Base-by-base conservation (phyloP, 2,888 invertebrate genomes). In the Thereva unica region DNA sequence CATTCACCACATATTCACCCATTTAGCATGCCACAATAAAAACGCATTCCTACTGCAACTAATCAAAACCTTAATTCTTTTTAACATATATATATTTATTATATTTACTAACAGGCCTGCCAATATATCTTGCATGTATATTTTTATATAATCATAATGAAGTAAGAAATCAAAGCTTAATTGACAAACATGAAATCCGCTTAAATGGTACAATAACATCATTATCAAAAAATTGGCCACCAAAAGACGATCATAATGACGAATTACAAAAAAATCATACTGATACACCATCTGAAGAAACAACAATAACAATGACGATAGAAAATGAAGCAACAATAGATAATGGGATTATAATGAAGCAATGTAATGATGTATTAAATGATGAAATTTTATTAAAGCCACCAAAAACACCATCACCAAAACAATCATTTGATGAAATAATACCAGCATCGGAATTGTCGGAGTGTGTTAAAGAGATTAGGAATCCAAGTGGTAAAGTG, bases 101-200 rank as follows among this genome's bases (percentile, higher is more conserved):
- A 52, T 41, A 49, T 45, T 45, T 49, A 41, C 45, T 45, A 63
- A 68, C 73, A 79, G 79, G 79, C 68, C 64, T 78, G 8, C 78
- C 78, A 68, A 75, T 77, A 67, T 78, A 75, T 69, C 69, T 78
- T 69, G 75, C 75, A 74, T 77, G 76, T 74, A 74, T 76, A 74
- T 77, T 73, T 72, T 72, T 77, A 68, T 75, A 78, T 70, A 76
- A 74, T 67, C 74, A 72, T 65, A 68, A 53, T 34, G 63, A 67
- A 50, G 42, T 50, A 4, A n/a, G 23, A 7, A 68, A 59, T 35
- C 12, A 57, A 9, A 55, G 57, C 5, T 5, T 54, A 44, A 35
- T 55, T 34, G 9, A 45, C 35, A 12, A 5, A 12, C 38, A 50
- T 6, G 40, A 41, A 41, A 34, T 34, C 4, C 34, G n/a, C 8